Evolutionary conservation across 1,140 invertebrate genomes (phyloP), one percentile per base, ranked within the genome.

Genomic region (Zaprionus kolodkinae): DNA sequence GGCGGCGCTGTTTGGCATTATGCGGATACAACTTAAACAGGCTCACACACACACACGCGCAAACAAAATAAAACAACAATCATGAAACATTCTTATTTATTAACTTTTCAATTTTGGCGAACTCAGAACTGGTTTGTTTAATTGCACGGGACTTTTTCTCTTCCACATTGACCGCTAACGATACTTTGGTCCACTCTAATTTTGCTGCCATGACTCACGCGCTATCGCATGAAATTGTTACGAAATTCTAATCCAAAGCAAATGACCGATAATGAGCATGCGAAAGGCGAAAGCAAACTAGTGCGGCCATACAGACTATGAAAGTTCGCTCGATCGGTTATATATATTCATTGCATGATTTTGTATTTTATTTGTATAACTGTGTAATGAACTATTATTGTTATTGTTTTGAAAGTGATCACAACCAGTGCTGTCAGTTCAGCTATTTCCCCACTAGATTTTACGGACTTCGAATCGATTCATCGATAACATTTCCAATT

Each of bases 1-100:
- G 69, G 73, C 81, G 81, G 30, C 25, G 25, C 30, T 43, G 40
- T 68, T 61, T 85, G 69, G 35, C 72, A 83, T 77, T 81, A 30
- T 60, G 36, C 57, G 38, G 57, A 43, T 60, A 60, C 25, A 45
- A n/a, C 11, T 33, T 21, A 45, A 33, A 25, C 36, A n/a, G 50
- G 63, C 36, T 12, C 2, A 43, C 25, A 52, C 33, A 30, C 13
- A 27, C 27, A 50, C 13, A 43, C 27, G 27, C 27, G 0, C 25
- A 30, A 30, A 11, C 27, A 1, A 43, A 12, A 21, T 21, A 7
- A n/a, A 67, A 38, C 1, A 36, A 12, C 45, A 50, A 50, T 10
- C 45, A 7, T 15, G 21, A 17, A 17, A 33, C 38, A 60, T 60
- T 59, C 43, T 38, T 50, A 15, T 17, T 69, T 55, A 61, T 59